Evolutionary conservation across 2,113 vertebrate species (phyloP).

Genomic region (Macquaria australasica): DNA sequence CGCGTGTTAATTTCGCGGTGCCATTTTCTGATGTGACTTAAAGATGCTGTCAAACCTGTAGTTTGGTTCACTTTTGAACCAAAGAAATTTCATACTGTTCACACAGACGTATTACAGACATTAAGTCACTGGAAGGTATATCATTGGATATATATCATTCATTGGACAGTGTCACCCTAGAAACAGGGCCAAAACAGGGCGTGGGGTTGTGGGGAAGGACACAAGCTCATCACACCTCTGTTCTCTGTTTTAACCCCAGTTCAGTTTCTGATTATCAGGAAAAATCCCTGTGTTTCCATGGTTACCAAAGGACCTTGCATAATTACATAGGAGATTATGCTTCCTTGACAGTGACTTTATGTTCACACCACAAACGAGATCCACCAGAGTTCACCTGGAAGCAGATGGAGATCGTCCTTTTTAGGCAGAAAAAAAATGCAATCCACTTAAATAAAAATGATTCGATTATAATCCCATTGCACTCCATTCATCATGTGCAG

Average conservation of each 20-base stretch:
- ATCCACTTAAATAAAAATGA: constrained; percentile 15
- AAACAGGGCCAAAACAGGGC: not conserved
- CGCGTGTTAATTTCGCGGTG: too few relatives aligned
- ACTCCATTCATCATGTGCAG: not conserved
- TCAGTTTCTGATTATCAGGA: not conserved
- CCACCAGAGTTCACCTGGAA: not conserved
- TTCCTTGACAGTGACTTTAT: constrained; percentile 13
- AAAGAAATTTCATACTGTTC: too few relatives aligned
- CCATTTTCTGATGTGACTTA: too few relatives aligned
- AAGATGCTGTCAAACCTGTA: too few relatives aligned
- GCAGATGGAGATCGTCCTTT: not conserved
- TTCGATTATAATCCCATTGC: constrained; percentile 2
- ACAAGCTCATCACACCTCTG: not conserved
- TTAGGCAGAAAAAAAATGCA: constrained; percentile 4
- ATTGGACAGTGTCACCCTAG: too few relatives aligned
- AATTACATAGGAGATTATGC: constrained; percentile 28
- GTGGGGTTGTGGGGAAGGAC: not conserved
- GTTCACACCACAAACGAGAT: not conserved
- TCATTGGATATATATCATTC: too few relatives aligned
- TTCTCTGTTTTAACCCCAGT: not conserved
- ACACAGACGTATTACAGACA: too few relatives aligned
- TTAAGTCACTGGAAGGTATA: too few relatives aligned
- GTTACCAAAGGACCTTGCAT: constrained; percentile 32
- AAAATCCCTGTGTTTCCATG: constrained; percentile 35
- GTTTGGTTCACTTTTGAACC: too few relatives aligned